phyloP scores from a whole-genome alignment of 2,113 vertebrate genomes.

The Pontoporia blainvillei region DNA sequence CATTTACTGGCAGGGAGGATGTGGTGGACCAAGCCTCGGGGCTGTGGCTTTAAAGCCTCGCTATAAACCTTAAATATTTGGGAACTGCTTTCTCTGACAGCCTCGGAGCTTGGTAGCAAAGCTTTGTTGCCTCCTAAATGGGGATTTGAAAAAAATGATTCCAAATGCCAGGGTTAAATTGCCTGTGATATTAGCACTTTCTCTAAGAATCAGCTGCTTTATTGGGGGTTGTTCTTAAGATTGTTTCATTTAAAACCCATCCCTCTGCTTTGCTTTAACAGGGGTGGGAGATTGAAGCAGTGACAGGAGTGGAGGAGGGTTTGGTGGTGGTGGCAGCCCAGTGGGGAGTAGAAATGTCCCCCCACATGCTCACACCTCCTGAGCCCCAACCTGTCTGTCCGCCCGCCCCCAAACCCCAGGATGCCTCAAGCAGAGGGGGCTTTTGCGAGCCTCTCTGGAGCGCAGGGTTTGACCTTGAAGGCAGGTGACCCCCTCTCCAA shows the following conservation, averaged over 20 bases:
- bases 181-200: background rate
- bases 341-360: fast-evolving
- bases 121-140: conserved; percentile 6
- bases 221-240: background rate
- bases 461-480: background rate
- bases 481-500: background rate
- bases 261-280: background rate
- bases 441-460: background rate
- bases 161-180: background rate
- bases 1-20: background rate
- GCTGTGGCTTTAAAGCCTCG: background rate
- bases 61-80: background rate
- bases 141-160: background rate
- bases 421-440: no score
- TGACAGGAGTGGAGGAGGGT: no score
- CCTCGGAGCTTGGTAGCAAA: background rate
- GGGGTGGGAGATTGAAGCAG: background rate
- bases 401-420: no score
- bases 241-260: background rate
- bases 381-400: background rate
- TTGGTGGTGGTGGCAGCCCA: background rate
- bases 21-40: background rate
- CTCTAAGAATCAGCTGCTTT: conserved; percentile 5
- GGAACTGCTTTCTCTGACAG: background rate
- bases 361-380: fast-evolving